These are phyloP conservation scores for Callimorpha dominula DNA, from an alignment of 2,888 invertebrate species.

Conservation along the genomic window DNA sequence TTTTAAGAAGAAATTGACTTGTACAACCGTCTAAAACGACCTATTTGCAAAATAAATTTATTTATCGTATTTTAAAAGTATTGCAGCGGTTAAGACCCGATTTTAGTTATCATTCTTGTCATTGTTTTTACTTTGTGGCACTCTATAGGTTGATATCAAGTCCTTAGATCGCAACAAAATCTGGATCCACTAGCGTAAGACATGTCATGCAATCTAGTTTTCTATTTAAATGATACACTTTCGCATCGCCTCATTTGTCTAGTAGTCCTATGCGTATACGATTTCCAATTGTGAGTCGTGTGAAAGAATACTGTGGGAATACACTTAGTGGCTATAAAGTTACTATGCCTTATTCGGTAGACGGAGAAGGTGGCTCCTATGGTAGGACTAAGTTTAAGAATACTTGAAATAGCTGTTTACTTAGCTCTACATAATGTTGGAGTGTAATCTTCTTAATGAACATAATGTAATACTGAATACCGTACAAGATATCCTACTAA, in stretches of 20 bases:
- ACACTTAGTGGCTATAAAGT: slow-evolving; percentile 40
- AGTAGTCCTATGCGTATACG: slow-evolving; percentile 46
- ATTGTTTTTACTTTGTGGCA: neutral
- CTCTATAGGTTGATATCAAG: neutral
- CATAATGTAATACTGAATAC: neutral
- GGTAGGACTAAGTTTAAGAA: neutral
- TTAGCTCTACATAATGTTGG: no score
- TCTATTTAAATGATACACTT: slow-evolving; percentile 67
- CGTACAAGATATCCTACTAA: no score
- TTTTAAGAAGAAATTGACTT: no score
- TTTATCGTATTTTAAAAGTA: no score
- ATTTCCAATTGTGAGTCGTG: slow-evolving; percentile 55
- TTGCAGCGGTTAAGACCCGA: no score
- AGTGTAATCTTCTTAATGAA: no score
- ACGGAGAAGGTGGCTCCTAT: neutral
- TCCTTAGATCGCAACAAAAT: slow-evolving; percentile 19
- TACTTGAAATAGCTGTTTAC: neutral
- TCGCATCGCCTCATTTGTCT: slow-evolving; percentile 64
- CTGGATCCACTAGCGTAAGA: slow-evolving; percentile 43
- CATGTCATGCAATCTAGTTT: slow-evolving; percentile 62
- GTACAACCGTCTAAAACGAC: no score
- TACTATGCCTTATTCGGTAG: slow-evolving; percentile 34
- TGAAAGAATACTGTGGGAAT: slow-evolving; percentile 47
- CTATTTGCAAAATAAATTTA: no score
- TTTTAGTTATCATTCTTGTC: no score